Conservation (phyloP, 1,140 invertebrate species). For the Listronotus oregonensis region DNA sequence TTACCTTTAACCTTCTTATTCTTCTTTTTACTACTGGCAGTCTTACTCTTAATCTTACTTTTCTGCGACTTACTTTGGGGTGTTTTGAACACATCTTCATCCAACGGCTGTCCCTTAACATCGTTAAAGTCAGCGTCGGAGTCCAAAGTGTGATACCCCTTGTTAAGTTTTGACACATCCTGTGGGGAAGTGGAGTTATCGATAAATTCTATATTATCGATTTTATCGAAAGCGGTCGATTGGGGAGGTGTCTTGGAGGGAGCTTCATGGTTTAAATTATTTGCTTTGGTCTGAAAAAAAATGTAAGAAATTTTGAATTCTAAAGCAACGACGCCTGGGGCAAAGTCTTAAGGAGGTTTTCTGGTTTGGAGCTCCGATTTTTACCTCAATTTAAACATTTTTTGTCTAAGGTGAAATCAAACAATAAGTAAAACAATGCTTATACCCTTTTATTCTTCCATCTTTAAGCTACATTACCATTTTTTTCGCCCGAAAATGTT, state of each 20-base stretch:
- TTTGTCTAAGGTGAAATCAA: too few species aligned
- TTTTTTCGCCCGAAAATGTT: too few species aligned
- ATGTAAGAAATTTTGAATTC: too few species aligned
- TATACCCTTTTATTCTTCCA: too few species aligned
- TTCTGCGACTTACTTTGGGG: constrained; percentile 34
- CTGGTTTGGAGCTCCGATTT: too few species aligned
- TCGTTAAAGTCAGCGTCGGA: constrained; percentile 30
- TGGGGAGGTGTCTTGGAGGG: constrained; percentile 3
- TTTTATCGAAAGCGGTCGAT: constrained; percentile 21
- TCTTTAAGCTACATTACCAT: too few species aligned
- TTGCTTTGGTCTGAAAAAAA: constrained; percentile 15
- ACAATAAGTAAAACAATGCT: too few species aligned
- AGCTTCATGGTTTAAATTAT: background rate
- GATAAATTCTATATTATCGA: constrained; percentile 54
- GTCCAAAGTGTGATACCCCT: constrained; percentile 47
- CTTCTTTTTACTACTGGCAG: constrained; percentile 43
- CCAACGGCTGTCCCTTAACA: constrained; percentile 14
- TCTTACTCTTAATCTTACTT: constrained; percentile 40
- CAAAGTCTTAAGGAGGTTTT: too few species aligned
- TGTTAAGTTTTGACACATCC: constrained; percentile 36
- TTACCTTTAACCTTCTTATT: constrained; percentile 42
- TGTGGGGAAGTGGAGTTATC: constrained; percentile 45
- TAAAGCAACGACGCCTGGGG: too few species aligned
- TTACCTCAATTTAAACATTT: too few species aligned
- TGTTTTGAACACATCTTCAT: constrained; percentile 39